phyloP scores from a whole-genome alignment of 2,113 vertebrate species.

The Crotalus horridus region DNA sequence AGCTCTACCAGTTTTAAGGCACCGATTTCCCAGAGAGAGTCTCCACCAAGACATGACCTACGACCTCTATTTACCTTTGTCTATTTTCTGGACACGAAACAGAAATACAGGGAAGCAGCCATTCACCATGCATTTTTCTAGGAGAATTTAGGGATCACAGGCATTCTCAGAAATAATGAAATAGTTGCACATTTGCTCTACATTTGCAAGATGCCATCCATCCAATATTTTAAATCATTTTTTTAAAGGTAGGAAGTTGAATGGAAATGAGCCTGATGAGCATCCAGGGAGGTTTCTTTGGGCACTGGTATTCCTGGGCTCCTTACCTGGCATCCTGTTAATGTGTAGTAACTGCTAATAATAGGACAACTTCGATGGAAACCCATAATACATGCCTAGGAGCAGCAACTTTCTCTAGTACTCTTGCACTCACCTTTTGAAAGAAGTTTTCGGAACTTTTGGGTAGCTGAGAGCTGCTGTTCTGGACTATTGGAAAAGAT shows the following conservation, averaged over 20 bases:
- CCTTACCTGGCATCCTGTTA: background rate
- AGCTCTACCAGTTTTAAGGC: background rate
- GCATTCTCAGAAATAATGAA: background rate
- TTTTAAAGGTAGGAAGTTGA: background rate
- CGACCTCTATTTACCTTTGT: background rate
- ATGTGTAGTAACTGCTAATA: background rate
- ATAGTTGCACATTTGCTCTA: background rate
- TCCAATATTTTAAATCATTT: background rate
- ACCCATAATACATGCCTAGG: background rate
- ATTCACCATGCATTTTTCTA: background rate
- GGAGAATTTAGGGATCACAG: background rate
- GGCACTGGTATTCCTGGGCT: background rate
- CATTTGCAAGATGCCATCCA: background rate
- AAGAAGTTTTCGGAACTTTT: conserved; percentile 95
- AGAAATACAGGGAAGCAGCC: background rate
- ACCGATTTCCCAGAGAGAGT: background rate
- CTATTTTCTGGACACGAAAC: background rate
- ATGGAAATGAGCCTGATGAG: background rate
- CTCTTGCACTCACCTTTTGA: conserved; percentile 84
- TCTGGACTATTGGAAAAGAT: conserved; percentile 94
- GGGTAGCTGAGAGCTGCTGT: conserved; percentile 95
- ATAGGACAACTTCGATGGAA: no score
- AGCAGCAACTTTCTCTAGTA: background rate
- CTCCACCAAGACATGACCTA: background rate
- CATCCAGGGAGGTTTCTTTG: background rate